Percentiles rank a stretch among this genome's conserved stretches.
phyloP scores from a whole-genome alignment of 2,888 invertebrate genomes.

The Mechanitis mazaeus region DNA sequence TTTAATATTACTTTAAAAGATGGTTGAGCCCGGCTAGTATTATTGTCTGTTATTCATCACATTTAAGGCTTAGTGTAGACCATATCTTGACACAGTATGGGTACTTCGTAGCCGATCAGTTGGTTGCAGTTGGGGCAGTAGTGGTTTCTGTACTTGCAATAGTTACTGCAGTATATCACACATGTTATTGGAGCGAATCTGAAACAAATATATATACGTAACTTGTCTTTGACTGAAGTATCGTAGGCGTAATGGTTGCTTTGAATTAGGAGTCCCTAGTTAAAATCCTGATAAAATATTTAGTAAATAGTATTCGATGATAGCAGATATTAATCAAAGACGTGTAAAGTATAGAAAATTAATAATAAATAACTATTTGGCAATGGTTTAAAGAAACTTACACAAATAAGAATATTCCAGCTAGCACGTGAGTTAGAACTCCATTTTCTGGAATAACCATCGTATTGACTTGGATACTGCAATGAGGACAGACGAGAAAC shows the following conservation, averaged over 20 bases:
- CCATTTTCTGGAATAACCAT: slow-evolving; percentile 48
- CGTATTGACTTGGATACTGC: slow-evolving; percentile 45
- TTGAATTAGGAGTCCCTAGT: too few species aligned
- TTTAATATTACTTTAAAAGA: too few species aligned
- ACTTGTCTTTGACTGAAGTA: not conserved
- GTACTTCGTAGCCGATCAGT: slow-evolving; percentile 50
- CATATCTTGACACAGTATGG: slow-evolving; percentile 40
- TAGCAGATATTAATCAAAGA: too few species aligned
- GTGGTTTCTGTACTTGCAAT: slow-evolving; percentile 54
- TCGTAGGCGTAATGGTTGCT: too few species aligned
- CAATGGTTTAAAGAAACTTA: slow-evolving; percentile 32
- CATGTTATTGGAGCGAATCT: slow-evolving; percentile 45
- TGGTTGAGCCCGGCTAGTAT: too few species aligned
- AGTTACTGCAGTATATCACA: slow-evolving; percentile 44
- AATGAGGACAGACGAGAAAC: slow-evolving; percentile 49
- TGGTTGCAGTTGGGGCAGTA: slow-evolving; percentile 62
- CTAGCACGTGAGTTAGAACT: slow-evolving; percentile 43
- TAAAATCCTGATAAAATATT: too few species aligned
- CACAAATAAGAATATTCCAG: slow-evolving; percentile 38
- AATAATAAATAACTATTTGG: not conserved
- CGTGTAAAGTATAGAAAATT: too few species aligned
- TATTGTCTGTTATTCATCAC: not conserved
- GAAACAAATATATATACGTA: slow-evolving; percentile 35
- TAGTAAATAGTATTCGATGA: too few species aligned
- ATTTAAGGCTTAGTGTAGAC: slow-evolving; percentile 22